These are phyloP conservation scores for Protodeltote pygarga DNA, from an alignment of 2,888 invertebrate species.

Conservation along the genomic window DNA sequence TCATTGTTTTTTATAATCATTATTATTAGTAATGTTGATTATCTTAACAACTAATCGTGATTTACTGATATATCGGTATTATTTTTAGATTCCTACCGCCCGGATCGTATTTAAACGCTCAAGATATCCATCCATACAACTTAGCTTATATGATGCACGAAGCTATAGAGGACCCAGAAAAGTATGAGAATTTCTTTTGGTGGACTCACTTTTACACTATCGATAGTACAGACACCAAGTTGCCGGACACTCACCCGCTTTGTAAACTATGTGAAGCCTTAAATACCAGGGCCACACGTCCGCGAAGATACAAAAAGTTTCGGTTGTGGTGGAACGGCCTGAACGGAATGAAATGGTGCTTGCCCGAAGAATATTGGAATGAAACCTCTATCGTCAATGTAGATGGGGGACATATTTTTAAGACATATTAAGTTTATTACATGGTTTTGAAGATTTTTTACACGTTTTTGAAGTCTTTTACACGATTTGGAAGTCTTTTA, in stretches of 20 bases:
- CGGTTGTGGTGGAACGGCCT: slow-evolving; percentile 68
- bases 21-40: too few species aligned
- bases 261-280: slow-evolving; percentile 64
- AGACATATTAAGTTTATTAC: slow-evolving; percentile 9
- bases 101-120: slow-evolving; percentile 68
- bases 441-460: neutral
- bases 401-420: slow-evolving; percentile 21
- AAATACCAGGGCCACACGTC: slow-evolving; percentile 37
- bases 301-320: slow-evolving; percentile 54
- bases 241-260: slow-evolving; percentile 50
- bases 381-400: slow-evolving; percentile 47
- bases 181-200: slow-evolving; percentile 61
- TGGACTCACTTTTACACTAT: slow-evolving; percentile 71
- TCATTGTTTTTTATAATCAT: too few species aligned
- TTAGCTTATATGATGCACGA: slow-evolving; percentile 61
- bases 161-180: slow-evolving; percentile 45
- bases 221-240: slow-evolving; percentile 22
- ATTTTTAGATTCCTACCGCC: slow-evolving; percentile 66
- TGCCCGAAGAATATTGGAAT: slow-evolving; percentile 54
- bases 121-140: slow-evolving; percentile 60
- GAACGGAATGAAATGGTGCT: slow-evolving; percentile 63
- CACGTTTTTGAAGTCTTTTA: neutral
- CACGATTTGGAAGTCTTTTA: too few species aligned
- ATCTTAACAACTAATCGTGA: too few species aligned
- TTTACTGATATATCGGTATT: neutral